These are phyloP conservation scores for Tetheella fluctuosa DNA, from an alignment of 2,888 invertebrate genomes.

Conservation along the genomic window DNA sequence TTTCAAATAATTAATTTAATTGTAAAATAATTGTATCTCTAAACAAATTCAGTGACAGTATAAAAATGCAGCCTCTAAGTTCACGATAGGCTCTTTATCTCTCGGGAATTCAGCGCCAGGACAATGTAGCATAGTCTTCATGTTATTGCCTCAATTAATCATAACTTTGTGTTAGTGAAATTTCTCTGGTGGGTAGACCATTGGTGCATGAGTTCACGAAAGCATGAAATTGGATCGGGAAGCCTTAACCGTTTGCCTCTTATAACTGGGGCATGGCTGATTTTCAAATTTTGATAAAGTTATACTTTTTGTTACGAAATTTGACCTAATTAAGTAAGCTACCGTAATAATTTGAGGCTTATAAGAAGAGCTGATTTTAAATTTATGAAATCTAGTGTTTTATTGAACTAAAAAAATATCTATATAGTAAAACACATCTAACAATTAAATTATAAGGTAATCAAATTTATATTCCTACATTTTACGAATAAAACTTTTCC, in stretches of 20 bases:
- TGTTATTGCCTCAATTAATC: constrained; percentile 82
- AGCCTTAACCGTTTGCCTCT: constrained; percentile 64
- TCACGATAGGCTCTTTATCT: constrained; percentile 40
- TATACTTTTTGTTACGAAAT: constrained; percentile 27
- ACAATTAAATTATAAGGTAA: too few relatives aligned
- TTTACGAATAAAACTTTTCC: neutral
- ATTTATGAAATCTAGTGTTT: neutral
- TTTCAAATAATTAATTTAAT: too few relatives aligned
- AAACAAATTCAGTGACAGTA: too few relatives aligned
- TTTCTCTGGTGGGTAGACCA: constrained; percentile 73
- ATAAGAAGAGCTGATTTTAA: neutral
- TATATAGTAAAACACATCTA: too few relatives aligned
- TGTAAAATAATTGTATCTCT: too few relatives aligned
- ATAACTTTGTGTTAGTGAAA: constrained; percentile 82
- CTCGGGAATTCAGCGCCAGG: constrained; percentile 41
- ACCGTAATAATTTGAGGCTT: neutral
- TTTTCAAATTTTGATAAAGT: constrained; percentile 51
- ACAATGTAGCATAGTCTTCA: constrained; percentile 68
- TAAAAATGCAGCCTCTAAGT: constrained; percentile 28
- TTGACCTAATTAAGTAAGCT: constrained; percentile 12
- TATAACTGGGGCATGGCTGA: constrained; percentile 69
- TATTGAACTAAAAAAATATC: neutral
- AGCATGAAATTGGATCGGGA: constrained; percentile 81
- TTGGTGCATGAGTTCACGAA: constrained; percentile 78
- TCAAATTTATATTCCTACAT: neutral